Percentiles rank a stretch among this genome's conserved stretches.
Evolutionary conservation across 2,797 vertebrate species (phyloP).

Genomic region (Petrocephalus schoutedeni): DNA sequence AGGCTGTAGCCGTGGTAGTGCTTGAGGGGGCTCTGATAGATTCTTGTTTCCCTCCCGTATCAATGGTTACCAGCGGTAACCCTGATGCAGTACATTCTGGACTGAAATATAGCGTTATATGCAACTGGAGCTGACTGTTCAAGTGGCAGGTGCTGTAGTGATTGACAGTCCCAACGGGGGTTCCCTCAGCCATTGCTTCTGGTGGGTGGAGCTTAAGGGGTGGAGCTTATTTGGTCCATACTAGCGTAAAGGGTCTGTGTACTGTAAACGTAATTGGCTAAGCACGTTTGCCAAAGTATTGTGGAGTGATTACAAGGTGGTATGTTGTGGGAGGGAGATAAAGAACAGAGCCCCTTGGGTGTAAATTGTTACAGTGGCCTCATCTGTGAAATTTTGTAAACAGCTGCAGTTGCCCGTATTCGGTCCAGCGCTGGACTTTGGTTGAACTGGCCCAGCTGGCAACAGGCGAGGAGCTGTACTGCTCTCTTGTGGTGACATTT

Average conservation of each 20-base stretch:
- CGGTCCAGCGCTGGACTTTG: background rate
- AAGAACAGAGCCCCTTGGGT: background rate
- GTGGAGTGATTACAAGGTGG: background rate
- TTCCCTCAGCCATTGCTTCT: constrained; percentile 27
- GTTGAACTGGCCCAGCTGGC: background rate
- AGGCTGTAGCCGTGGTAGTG: background rate
- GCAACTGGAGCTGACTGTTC: constrained; percentile 43
- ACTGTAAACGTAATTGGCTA: background rate
- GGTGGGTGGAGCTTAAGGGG: background rate
- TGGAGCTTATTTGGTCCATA: background rate
- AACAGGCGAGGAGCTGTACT: background rate
- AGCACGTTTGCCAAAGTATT: background rate
- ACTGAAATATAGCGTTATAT: constrained; percentile 43
- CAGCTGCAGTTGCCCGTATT: background rate
- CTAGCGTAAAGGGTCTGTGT: background rate
- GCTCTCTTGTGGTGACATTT: background rate
- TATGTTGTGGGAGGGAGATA: background rate
- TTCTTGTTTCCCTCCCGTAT: constrained; percentile 35
- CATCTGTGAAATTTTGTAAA: background rate
- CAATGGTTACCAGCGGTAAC: constrained; percentile 32
- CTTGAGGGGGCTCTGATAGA: background rate
- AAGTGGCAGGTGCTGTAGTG: constrained; percentile 47
- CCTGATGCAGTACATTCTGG: constrained; percentile 46
- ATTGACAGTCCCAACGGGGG: constrained; percentile 28
- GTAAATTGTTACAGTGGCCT: background rate